Base-by-base conservation (phyloP, 2,888 invertebrate species). In the Pachycephus smyrnensis region DNA sequence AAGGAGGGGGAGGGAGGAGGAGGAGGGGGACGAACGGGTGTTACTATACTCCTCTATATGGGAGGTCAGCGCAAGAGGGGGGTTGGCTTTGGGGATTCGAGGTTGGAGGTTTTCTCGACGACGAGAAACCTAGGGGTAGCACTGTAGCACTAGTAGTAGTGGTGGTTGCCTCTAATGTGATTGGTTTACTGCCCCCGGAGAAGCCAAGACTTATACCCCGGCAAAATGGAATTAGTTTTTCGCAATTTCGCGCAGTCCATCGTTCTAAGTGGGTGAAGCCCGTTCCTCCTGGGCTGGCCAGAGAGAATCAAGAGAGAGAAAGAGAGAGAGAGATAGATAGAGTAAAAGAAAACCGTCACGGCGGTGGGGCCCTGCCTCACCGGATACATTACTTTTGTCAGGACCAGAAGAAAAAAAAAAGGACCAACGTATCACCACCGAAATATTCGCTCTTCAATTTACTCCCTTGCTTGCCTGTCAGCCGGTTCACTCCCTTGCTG, bases 221-320 rank as follows among this genome's bases (percentile, higher is more conserved):
- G 84, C 85, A 84, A 88, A 89, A 88, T 89, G 88, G 86, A 89
- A 89, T 89, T 89, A 89, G 87, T 88, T 89, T 88, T 87, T 87
- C 86, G 87, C 88, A 87, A 88, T 88, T 87, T 87, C 86, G 78
- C 80, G 77, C 73, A 84, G 86, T 85, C 84, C 84, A 87, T 87
- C 84, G 83, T 84, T 82, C 85, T 85, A 86, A 87, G 86, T 86
- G 85, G 84, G 82, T 80, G 79, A 81, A 81, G 80, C 77, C 83
- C 75, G 77, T 77, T 76, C 76, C 32, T 69, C 15, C 40, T 40
- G 40, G 40, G 15, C 40, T 40, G 15, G 40, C 40, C 40, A 40
- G 40, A 40, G 40, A 40, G 37, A 37, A 37, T 37, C 15, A 37
- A 37, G 37, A 15, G 37, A 37, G 37, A 15, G 11, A 37, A 11